These are phyloP conservation scores for Eupithecia abbreviata DNA, from an alignment of 2,888 invertebrate species.

Conservation along the genomic window DNA sequence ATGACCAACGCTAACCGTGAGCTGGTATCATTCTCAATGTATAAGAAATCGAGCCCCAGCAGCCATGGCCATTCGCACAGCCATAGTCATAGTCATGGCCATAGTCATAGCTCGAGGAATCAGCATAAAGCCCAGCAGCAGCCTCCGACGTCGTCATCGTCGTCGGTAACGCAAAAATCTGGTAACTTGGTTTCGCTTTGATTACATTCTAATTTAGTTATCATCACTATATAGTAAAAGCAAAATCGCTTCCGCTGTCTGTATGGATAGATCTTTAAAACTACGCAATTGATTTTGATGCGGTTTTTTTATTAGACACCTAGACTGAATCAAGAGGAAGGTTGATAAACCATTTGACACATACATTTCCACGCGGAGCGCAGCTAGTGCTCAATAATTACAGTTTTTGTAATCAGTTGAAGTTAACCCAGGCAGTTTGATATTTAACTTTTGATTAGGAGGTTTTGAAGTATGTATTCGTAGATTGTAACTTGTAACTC, in stretches of 20 bases:
- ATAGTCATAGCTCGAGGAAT: conserved; percentile 54
- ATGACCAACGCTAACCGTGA: conserved; percentile 81
- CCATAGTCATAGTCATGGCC: conserved; percentile 55
- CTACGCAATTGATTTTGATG: no score
- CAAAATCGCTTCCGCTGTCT: no score
- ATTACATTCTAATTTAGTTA: conserved; percentile 30
- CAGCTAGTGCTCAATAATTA: no score
- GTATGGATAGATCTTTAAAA: no score
- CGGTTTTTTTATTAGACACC: no score
- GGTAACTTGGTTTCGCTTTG: conserved; percentile 69
- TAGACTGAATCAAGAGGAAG: no score
- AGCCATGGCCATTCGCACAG: conserved; percentile 60
- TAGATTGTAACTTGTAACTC: no score
- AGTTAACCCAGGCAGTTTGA: background rate
- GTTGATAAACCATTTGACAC: no score
- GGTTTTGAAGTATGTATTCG: background rate
- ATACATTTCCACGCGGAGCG: no score
- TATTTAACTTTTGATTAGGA: background rate
- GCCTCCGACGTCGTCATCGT: conserved; percentile 1
- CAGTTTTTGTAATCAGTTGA: background rate
- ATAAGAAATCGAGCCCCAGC: conserved; percentile 70
- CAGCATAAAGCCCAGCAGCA: conserved; percentile 41
- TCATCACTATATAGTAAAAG: no score
- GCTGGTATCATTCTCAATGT: conserved; percentile 78
- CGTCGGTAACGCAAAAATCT: conserved; percentile 43